Evolutionary conservation across 2,113 vertebrate species (phyloP).

Genomic region (Scopus umbretta): DNA sequence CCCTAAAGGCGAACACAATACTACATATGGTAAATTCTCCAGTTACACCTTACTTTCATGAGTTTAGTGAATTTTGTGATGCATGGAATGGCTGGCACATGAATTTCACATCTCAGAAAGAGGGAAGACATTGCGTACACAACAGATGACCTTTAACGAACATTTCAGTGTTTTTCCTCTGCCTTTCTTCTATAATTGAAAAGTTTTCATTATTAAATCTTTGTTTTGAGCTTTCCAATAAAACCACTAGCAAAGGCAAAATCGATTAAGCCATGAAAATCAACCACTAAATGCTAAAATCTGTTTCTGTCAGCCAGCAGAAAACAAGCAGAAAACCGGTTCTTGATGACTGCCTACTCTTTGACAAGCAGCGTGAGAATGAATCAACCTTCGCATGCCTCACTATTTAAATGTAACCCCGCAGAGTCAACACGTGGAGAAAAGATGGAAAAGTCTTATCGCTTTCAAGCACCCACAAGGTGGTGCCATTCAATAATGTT

Average conservation of each 20-base stretch:
- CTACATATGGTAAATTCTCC: neutral
- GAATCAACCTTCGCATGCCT: neutral
- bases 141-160: neutral
- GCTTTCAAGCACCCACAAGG: neutral
- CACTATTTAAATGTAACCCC: neutral
- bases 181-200: neutral
- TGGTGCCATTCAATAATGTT: constrained; percentile 48
- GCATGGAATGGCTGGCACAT: neutral
- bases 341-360: neutral
- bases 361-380: neutral
- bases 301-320: neutral
- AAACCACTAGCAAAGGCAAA: neutral
- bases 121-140: neutral
- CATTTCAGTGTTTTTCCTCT: neutral
- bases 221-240: neutral
- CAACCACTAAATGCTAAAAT: neutral
- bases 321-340: neutral
- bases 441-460: neutral
- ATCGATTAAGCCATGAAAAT: neutral
- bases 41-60: neutral
- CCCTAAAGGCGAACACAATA: neutral
- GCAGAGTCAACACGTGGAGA: no score
- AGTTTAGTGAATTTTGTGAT: neutral
- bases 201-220: neutral
- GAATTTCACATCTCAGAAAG: neutral